Evolutionary conservation across 2,113 vertebrate species (phyloP).

Genomic region (Microcebus murinus): DNA sequence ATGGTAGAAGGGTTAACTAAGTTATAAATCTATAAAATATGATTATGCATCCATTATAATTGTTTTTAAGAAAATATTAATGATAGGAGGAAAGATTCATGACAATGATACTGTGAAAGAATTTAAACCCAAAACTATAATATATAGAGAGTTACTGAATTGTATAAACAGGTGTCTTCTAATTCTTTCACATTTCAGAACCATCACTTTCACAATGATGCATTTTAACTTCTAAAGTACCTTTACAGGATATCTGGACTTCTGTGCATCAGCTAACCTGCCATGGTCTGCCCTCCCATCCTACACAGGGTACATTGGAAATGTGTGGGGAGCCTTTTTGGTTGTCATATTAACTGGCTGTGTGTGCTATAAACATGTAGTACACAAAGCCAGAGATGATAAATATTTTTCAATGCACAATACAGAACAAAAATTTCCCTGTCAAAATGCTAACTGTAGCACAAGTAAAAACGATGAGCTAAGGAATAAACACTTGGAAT

Average conservation of each 20-base stretch:
- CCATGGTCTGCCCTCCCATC: background rate
- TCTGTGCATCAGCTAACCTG: background rate
- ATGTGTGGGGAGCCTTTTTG: background rate
- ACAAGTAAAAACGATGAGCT: background rate
- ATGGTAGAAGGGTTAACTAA: background rate
- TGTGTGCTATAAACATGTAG: background rate
- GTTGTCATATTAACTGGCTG: background rate
- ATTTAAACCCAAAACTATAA: background rate
- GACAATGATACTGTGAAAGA: background rate
- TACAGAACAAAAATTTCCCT: background rate
- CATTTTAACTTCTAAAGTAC: background rate
- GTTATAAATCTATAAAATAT: background rate
- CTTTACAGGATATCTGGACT: background rate
- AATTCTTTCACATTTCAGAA: background rate
- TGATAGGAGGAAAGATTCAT: background rate
- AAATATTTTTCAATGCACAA: background rate
- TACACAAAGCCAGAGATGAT: background rate
- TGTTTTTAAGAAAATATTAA: conserved; percentile 34
- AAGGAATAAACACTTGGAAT: background rate
- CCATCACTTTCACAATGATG: background rate
- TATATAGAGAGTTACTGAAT: background rate
- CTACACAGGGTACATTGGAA: background rate
- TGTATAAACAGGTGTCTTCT: background rate
- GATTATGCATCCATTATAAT: background rate
- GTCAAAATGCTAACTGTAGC: background rate